Conservation (phyloP, 1,140 invertebrate species). For the Rhopalosiphum maidis region DNA sequence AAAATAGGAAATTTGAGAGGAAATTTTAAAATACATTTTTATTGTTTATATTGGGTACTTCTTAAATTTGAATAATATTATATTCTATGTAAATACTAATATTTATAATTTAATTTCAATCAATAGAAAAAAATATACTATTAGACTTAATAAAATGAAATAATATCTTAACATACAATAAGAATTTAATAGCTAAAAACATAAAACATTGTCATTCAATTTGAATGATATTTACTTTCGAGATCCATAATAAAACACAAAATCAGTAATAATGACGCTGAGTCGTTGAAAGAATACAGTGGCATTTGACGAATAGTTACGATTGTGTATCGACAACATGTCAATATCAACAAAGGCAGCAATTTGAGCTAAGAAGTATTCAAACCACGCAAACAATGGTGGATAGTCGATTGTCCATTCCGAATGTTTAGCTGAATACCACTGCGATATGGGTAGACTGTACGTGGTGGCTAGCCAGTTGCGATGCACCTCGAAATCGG, state of each 20-base stretch:
- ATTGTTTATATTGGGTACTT: neutral
- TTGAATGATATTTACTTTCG: slow-evolving; percentile 67
- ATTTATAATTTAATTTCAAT: neutral
- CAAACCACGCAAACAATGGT: slow-evolving; percentile 98
- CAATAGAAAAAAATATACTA: neutral
- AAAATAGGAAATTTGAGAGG: too few species aligned
- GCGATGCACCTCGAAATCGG: slow-evolving; percentile 94
- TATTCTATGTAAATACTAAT: neutral
- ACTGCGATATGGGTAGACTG: slow-evolving; percentile 79
- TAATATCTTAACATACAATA: neutral
- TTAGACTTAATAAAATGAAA: neutral
- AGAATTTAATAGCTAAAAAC: neutral
- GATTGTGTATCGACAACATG: slow-evolving; percentile 85
- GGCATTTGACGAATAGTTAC: slow-evolving; percentile 81
- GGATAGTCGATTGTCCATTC: slow-evolving; percentile 99
- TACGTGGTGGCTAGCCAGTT: slow-evolving; percentile 98
- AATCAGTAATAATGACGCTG: slow-evolving; percentile 88
- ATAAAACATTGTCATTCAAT: neutral
- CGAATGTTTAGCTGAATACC: slow-evolving; percentile 91
- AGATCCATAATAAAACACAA: slow-evolving; percentile 81
- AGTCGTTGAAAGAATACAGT: slow-evolving; percentile 91
- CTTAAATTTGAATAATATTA: neutral
- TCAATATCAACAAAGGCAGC: slow-evolving; percentile 83
- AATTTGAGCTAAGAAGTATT: slow-evolving; percentile 81
- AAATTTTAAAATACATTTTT: neutral